Evolutionary conservation across 2,797 vertebrate genomes (phyloP).

Genomic region (Phoeniculus purpureus): DNA sequence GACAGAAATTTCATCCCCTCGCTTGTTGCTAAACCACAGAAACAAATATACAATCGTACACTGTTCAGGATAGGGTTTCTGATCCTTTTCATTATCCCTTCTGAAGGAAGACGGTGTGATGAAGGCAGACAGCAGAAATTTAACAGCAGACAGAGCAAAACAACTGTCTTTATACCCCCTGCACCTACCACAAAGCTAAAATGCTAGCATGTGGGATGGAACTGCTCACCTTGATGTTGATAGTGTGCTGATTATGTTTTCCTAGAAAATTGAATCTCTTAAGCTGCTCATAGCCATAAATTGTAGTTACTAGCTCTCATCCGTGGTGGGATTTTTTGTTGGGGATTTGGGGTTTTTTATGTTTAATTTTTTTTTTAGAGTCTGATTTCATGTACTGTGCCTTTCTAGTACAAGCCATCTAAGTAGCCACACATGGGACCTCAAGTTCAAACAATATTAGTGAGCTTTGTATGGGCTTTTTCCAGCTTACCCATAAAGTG

Average conservation of each 20-base stretch:
- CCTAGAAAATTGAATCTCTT: background rate
- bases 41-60: slow-evolving; percentile 22
- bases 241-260: background rate
- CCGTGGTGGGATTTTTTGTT: background rate
- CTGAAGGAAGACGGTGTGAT: background rate
- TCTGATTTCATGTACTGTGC: background rate
- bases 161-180: background rate
- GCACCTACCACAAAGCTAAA: background rate
- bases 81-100: slow-evolving; percentile 26
- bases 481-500: background rate
- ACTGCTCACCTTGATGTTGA: background rate
- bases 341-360: too few relatives aligned
- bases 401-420: background rate
- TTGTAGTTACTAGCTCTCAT: background rate
- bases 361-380: background rate
- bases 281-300: background rate
- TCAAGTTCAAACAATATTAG: background rate
- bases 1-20: slow-evolving; percentile 27
- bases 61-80: background rate
- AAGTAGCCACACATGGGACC: background rate
- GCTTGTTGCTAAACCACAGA: slow-evolving; percentile 20
- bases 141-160: background rate
- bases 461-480: background rate
- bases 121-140: slow-evolving; percentile 30
- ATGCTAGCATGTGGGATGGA: background rate